Evolutionary conservation across 35 echinoderm and acorn worm genomes (phyloP).

Genomic region (Apostichopus parvimensis): DNA sequence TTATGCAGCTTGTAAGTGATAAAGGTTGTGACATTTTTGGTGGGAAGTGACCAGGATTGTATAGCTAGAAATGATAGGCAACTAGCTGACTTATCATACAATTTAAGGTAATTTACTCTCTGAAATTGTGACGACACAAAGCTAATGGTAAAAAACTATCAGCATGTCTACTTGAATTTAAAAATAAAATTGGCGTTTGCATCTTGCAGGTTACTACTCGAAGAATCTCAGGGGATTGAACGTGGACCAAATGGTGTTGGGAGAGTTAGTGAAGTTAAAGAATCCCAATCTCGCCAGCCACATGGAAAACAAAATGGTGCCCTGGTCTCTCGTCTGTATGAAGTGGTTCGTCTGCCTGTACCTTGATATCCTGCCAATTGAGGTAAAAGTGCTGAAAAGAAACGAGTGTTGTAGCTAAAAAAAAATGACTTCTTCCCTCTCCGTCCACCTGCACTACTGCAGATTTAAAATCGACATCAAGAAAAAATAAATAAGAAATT

Average conservation of each 20-base stretch:
- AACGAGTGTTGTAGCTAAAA: background rate
- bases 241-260: slow-evolving; percentile 89
- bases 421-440: background rate
- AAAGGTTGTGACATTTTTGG: too few species aligned
- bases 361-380: slow-evolving; percentile 95
- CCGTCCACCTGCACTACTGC: background rate
- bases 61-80: too few species aligned
- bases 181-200: too few species aligned
- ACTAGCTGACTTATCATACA: too few species aligned
- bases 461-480: too few species aligned
- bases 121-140: too few species aligned
- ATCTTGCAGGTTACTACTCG: slow-evolving; percentile 80
- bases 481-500: too few species aligned
- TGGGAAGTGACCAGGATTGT: too few species aligned
- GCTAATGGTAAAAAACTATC: too few species aligned
- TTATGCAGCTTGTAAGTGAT: too few species aligned
- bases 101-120: too few species aligned
- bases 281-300: slow-evolving; percentile 67
- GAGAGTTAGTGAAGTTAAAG: slow-evolving; percentile 82
- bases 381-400: slow-evolving; percentile 59
- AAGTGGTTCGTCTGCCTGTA: slow-evolving; percentile 99
- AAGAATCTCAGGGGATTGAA: slow-evolving; percentile 84
- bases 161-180: too few species aligned
- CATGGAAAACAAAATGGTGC: slow-evolving; percentile 74
- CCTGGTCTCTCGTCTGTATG: slow-evolving; percentile 85